Base-by-base conservation (phyloP, 2,113 vertebrate species). In the Chamaetylas fuelleborni region DNA sequence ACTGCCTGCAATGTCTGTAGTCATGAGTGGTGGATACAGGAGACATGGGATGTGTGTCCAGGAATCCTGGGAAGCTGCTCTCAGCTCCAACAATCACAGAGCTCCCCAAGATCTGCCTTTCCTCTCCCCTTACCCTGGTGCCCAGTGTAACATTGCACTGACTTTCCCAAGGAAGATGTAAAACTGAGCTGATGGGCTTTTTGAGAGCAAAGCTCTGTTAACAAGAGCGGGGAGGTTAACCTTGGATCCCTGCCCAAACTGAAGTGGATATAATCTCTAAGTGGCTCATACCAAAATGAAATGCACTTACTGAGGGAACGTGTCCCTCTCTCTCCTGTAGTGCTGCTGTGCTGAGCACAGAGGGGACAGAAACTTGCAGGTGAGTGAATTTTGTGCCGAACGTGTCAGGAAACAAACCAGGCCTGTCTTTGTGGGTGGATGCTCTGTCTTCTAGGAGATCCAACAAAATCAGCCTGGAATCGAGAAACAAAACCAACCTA, bases 201-300 rank as follows among this genome's bases (percentile, higher is more conserved):
- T 45, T 95, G 66, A 25, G 54, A 60, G 84, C 70, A 80, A 91
- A 87, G 81, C 89, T 89, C 73, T 82, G 81, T 90, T 92, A 95
- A 90, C 87, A 70, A 40, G 90, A 85, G 58, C 78, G 51, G 58
- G 58, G 87, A 94, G 56, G 90, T 94, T 94, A 94, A 94, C 90
- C 85, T 95, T 97, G 94, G 95, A 95, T 91, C 28, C 47, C 81
- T 96, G 94, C 93, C 95, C 92, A 56, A 95, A 94, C 22, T 91
- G 90, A 82, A 96, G 92, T 91, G 94, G 92, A 88, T 95, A 42
- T 93, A 95, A 94, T 96, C 61, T 95, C 94, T 89, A 92, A 96
- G 89, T 93, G 92, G 94, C 95, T 95, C 38, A 64, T 83, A 88
- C 71, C 67, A 70, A 91, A 92, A 95, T 88, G 84, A 91, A 96